Conservation (phyloP, 2,797 vertebrate genomes). For the Capromys pilorides region DNA sequence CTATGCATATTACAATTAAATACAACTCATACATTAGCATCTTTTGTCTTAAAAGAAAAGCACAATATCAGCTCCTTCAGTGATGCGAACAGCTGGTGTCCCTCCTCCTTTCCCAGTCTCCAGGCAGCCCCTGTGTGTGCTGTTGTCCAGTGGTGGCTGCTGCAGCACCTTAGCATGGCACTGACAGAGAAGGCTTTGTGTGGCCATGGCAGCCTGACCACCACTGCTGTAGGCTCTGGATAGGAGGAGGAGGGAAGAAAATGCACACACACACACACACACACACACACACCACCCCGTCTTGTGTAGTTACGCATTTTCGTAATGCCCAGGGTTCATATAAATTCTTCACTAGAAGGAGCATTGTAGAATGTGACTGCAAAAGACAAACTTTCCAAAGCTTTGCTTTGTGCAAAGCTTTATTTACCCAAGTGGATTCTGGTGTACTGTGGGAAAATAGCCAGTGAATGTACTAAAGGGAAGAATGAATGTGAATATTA, state of each 20-base stretch:
- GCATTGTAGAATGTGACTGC: neutral
- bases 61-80: neutral
- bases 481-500: neutral
- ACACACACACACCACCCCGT: too few relatives aligned
- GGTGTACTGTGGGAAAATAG: neutral
- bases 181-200: neutral
- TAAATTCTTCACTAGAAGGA: neutral
- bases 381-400: conserved; percentile 18
- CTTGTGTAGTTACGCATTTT: neutral
- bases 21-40: neutral
- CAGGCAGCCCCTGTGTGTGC: neutral
- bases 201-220: neutral
- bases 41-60: neutral
- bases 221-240: neutral
- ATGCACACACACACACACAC: too few relatives aligned
- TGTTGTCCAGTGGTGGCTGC: neutral
- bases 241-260: neutral
- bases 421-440: neutral
- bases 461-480: neutral
- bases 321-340: neutral
- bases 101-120: neutral
- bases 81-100: neutral
- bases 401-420: neutral
- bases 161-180: neutral
- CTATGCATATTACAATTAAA: neutral